phyloP scores from a whole-genome alignment of 2,113 vertebrate genomes.

The Boleophthalmus pectinirostris region DNA sequence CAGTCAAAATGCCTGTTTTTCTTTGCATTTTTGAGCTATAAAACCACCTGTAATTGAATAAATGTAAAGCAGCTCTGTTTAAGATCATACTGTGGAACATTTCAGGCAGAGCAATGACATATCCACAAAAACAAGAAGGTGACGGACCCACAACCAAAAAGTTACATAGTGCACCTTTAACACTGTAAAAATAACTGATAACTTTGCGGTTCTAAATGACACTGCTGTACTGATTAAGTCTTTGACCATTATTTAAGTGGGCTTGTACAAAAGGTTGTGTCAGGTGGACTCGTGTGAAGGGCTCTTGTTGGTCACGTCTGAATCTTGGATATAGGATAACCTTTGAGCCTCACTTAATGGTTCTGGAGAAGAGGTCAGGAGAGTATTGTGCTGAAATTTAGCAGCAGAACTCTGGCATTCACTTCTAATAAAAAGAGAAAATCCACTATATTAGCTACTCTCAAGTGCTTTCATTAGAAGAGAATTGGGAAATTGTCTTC shows the following conservation, averaged over 20 bases:
- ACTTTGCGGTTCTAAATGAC: background rate
- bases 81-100: no score
- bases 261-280: conserved; percentile 8
- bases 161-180: no score
- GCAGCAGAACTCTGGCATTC: conserved; percentile 37
- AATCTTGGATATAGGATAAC: conserved; percentile 19
- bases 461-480: conserved; percentile 33
- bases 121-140: no score
- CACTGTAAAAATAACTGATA: background rate
- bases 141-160: no score
- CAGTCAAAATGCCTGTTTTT: no score
- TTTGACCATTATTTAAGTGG: background rate
- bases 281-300: conserved; percentile 13
- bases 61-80: no score
- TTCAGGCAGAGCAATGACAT: no score
- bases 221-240: background rate
- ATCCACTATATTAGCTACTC: conserved; percentile 44
- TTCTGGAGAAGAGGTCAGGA: conserved; percentile 12
- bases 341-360: conserved; percentile 50
- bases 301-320: conserved; percentile 15
- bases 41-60: no score
- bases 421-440: conserved; percentile 45
- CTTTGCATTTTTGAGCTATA: no score
- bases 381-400: conserved; percentile 35
- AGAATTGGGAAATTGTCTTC: conserved; percentile 33